These are phyloP conservation scores for Drosophila peninsularis DNA, from an alignment of 2,888 invertebrate genomes.

Conservation along the genomic window DNA sequence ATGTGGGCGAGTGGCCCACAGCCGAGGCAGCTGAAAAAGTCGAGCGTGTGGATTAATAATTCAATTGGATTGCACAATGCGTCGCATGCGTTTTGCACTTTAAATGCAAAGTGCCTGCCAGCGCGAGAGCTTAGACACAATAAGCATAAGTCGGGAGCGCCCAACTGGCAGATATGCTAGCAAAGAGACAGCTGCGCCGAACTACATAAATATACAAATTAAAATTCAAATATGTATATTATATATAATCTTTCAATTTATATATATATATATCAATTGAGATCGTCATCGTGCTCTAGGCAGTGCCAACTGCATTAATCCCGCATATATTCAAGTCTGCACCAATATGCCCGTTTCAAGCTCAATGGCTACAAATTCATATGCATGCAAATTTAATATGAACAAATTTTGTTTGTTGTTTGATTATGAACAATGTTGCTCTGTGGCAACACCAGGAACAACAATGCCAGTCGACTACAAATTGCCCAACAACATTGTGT, in stretches of 20 bases:
- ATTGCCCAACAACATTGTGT: constrained; percentile 19
- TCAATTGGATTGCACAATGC: constrained; percentile 69
- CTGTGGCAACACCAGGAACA: background rate
- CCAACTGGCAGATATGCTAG: background rate
- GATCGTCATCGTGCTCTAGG: background rate
- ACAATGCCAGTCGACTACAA: constrained; percentile 10
- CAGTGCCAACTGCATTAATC: background rate
- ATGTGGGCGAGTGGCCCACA: constrained; percentile 20
- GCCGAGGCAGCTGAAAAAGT: constrained; percentile 42
- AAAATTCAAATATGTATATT: too few species aligned
- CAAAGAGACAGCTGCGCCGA: too few species aligned
- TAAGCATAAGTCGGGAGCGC: background rate
- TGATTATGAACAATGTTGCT: background rate
- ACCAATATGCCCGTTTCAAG: background rate
- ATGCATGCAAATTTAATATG: background rate
- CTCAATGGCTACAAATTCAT: background rate
- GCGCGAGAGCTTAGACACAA: background rate
- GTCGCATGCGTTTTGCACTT: constrained; percentile 58
- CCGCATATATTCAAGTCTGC: too few species aligned
- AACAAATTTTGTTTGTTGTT: background rate
- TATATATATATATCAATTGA: too few species aligned
- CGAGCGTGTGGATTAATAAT: constrained; percentile 70
- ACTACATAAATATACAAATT: too few species aligned
- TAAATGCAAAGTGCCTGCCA: constrained; percentile 39
- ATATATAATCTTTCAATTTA: too few species aligned